A percentile compares a stretch with the other conserved stretches of the same genome.
Conservation (phyloP, 2,113 vertebrate species). For the Channa maculata region DNA sequence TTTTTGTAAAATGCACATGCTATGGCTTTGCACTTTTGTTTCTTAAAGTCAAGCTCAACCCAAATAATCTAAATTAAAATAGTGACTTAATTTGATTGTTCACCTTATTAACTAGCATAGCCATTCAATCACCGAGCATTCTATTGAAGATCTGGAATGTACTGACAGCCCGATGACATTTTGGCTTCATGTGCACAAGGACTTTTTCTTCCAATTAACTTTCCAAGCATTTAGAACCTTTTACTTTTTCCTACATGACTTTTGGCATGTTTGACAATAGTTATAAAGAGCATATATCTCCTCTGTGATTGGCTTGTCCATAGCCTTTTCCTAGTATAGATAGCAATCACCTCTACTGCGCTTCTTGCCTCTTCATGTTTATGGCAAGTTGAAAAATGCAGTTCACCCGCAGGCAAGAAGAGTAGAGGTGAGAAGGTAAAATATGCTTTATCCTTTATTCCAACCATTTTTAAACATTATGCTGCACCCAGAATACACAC, state of each 20-base stretch:
- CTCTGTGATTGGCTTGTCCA: neutral
- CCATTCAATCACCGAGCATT: neutral
- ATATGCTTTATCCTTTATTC: conserved; percentile 27
- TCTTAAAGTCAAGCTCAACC: conserved; percentile 1
- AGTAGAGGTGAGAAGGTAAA: conserved; percentile 28
- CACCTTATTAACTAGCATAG: neutral
- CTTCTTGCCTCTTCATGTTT: conserved; percentile 20
- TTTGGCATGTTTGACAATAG: neutral
- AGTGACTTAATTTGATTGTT: neutral
- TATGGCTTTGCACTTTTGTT: conserved; percentile 22
- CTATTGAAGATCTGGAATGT: neutral
- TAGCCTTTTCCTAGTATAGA: neutral
- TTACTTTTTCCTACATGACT: neutral
- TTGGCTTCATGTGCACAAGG: conserved; percentile 2
- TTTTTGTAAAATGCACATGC: conserved; percentile 21
- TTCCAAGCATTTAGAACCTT: neutral
- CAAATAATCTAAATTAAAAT: conserved; percentile 8
- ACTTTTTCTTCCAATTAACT: neutral
- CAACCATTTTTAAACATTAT: conserved; percentile 51
- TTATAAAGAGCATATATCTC: neutral
- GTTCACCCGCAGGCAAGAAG: neutral
- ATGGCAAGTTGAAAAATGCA: conserved; percentile 16
- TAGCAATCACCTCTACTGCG: neutral
- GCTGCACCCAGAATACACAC: conserved; percentile 32
- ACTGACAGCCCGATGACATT: neutral